Evolutionary conservation across 2,888 invertebrate species (phyloP).

Genomic region (Lochmaea crataegi): DNA sequence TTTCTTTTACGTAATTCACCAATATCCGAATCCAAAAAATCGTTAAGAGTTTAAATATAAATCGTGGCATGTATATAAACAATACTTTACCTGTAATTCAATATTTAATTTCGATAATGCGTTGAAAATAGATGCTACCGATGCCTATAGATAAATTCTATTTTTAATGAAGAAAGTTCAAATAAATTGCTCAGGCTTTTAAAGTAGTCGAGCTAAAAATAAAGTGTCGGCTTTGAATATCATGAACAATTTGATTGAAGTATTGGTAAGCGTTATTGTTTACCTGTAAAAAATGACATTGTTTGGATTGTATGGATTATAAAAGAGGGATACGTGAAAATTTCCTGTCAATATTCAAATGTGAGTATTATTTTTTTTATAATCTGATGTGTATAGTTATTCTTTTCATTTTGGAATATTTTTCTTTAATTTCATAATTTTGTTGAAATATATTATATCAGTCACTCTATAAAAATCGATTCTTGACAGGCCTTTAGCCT

Average conservation of each 20-base stretch:
- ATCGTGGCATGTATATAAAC: not conserved
- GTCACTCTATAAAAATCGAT: no score
- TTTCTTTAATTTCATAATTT: no score
- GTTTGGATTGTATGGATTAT: no score
- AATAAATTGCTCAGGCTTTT: conserved; percentile 17
- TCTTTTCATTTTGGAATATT: no score
- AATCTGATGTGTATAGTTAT: no score
- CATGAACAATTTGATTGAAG: not conserved
- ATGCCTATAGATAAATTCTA: conserved; percentile 10
- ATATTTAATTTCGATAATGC: conserved; percentile 13
- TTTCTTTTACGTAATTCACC: no score
- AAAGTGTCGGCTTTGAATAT: not conserved
- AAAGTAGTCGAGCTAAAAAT: not conserved
- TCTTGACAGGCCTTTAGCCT: no score
- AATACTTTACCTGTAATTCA: conserved; percentile 16
- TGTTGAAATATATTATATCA: no score
- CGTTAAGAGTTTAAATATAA: not conserved
- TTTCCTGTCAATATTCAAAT: no score
- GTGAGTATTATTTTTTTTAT: no score
- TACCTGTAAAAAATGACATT: no score
- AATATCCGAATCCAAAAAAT: not conserved
- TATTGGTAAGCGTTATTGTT: not conserved
- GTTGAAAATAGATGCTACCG: conserved; percentile 3
- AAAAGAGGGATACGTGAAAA: no score
- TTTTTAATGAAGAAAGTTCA: conserved; percentile 8